Evolutionary conservation across 2,113 vertebrate species (phyloP), one percentile per base, ranked within the genome.

Genomic region (Elanus axillaris): DNA sequence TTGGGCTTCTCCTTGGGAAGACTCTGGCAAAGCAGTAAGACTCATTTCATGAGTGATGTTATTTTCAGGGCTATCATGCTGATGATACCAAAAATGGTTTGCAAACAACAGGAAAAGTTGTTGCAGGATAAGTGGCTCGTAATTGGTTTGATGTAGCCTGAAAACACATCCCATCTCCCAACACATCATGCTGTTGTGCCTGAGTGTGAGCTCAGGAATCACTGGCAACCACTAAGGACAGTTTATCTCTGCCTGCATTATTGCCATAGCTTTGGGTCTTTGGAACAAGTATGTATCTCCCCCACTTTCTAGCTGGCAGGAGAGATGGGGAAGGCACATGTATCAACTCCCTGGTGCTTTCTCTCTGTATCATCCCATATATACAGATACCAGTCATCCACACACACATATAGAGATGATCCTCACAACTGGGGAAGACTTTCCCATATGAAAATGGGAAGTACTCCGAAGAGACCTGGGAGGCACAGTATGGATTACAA

Each of bases 61-160:
- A 50, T 83, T 86, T 95, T 31, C 53, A 12, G 6, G 53, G 55
- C 10, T 36, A 4, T 31, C 43, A 13, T 12, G 53, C 12, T 42
- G 90, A 52, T 62, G 72, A 48, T 27, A 80, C 16, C 45, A 52
- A 84, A 73, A 77, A 23, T 0, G 40, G 72, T 86, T 95, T 92
- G 93, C 89, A 95, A 95, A 86, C 69, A 88, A 27, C 72, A 73
- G 50, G 59, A 86, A 13, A 92, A 94, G 48, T 58, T 66, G 67
- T 88, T 91, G 53, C 63, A 16, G 63, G 55, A 7, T 80, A 31
- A 84, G 50, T 86, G 34, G 10, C 74, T 96, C 13, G 16, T 85
- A 88, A 71, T 23, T 43, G 71, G 25, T 60, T 82, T 86, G 75
- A 56, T 80, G 89, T 43, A 83, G 67, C 36, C 63, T 96, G 40